Base-by-base conservation (phyloP, 1,140 invertebrate species). In the Trachymyrmex septentrionalis region DNA sequence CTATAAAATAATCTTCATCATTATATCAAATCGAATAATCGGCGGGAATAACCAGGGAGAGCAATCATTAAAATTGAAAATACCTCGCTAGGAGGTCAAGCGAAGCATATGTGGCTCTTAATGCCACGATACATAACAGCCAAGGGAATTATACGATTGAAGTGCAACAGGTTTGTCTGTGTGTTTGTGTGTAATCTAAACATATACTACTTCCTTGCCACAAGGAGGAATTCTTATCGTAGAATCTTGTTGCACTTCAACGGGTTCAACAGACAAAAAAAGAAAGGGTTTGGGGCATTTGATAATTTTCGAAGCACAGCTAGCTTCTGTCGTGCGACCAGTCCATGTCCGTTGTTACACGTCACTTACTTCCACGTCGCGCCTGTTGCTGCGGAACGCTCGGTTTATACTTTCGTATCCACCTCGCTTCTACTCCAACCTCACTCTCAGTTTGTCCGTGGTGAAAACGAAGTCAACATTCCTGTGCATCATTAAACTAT, bases 381-480 rank as follows among this genome's bases (percentile, higher is more conserved):
- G 93, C 92, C 92, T 92, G 92, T 93, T 86, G 93, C 91, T 90
- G 92, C 89, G 92, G 92, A 94, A 59, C 90, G 69, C 92, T 94
- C 93, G 92, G 91, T 92, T 92, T 90, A 92, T 93, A 93, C 91
- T 93, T 93, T 94, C 85, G 93, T 90, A 93, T 94, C 93, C 93
- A 92, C 93, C 93, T 93, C 92, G 92, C 93, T 94, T 94, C 93
- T 95, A 95, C 93, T 94, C 94, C 94, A 93, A 95, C 91, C 92
- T 94, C 93, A 93, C 55, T 57, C 92, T 94, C 93, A 94, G 93
- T 95, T 94, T 93, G 93, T 93, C 93, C 94, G 84, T 92, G 93
- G 93, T 93, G 92, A 95, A 95, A 95, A 94, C 92, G 94, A 89
- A 94, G 94, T 95, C 94, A 94, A 93, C 78, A 92, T 93, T 93